These are phyloP conservation scores for Leptopilina myrica DNA, from an alignment of 2,888 invertebrate genomes.

Conservation along the genomic window DNA sequence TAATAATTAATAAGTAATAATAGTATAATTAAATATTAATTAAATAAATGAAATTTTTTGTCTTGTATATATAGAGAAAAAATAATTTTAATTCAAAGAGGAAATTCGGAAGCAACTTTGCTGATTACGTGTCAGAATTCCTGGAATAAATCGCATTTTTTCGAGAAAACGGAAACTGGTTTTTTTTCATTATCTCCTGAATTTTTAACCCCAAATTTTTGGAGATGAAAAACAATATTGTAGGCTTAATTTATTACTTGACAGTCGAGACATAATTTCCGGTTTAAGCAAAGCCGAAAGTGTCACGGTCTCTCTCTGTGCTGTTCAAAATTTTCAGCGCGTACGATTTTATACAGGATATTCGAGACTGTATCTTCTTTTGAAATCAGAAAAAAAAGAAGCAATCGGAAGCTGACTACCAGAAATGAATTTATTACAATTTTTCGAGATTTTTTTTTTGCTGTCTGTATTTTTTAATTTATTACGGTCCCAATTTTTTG, in stretches of 20 bases:
- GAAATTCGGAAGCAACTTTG: no score
- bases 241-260: conserved; percentile 20
- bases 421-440: conserved; percentile 16
- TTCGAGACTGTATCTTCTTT: conserved; percentile 15
- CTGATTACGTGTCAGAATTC: no score
- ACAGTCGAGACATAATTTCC: conserved; percentile 25
- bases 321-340: conserved; percentile 30
- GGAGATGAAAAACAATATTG: neutral
- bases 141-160: no score
- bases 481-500: no score
- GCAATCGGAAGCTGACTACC: conserved; percentile 30
- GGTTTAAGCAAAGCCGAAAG: conserved; percentile 28
- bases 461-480: no score
- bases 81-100: neutral
- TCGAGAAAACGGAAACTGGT: no score
- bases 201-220: neutral
- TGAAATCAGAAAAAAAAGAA: conserved; percentile 20
- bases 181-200: neutral
- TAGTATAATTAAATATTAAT: no score
- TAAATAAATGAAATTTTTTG: neutral
- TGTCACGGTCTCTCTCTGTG: conserved; percentile 16
- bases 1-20: no score
- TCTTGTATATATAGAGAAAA: neutral
- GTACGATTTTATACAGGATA: conserved; percentile 19
- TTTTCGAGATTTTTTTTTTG: neutral